phyloP scores from a whole-genome alignment of 2,797 vertebrate genomes.

The Glyptemys insculpta region DNA sequence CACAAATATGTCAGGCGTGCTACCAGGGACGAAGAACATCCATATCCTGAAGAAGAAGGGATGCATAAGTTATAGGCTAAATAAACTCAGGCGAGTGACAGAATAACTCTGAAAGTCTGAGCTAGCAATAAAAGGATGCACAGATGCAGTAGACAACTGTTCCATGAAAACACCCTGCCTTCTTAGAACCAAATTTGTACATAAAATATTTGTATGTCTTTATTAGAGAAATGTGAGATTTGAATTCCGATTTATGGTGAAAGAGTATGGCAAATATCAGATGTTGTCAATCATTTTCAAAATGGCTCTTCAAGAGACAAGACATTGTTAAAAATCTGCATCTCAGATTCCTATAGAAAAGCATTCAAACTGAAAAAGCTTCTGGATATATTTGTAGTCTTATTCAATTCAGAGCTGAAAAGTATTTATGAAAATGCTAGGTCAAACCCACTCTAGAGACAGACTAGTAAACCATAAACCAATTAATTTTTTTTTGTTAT shows the following conservation, averaged over 20 bases:
- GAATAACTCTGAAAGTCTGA: constrained; percentile 21
- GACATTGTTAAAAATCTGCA: not conserved
- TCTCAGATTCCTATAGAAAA: not conserved
- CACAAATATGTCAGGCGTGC: not conserved
- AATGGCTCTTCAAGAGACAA: not conserved
- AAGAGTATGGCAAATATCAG: not conserved
- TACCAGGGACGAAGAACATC: not conserved
- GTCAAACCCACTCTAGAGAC: not conserved
- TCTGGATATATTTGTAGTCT: constrained; percentile 4
- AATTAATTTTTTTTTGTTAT: constrained; percentile 19
- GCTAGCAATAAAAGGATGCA: constrained; percentile 1
- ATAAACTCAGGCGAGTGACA: not conserved
- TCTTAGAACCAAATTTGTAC: not conserved
- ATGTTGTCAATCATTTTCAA: not conserved
- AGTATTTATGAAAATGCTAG: not conserved
- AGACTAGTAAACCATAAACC: not conserved
- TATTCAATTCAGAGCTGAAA: not conserved
- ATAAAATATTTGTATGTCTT: not conserved
- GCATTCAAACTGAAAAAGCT: not conserved
- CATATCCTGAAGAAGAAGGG: not conserved
- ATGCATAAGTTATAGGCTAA: constrained; percentile 26
- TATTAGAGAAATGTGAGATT: not conserved
- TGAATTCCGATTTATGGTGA: not conserved
- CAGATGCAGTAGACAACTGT: constrained; percentile 4
- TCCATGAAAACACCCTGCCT: not conserved